Conservation (phyloP, 1,140 invertebrate species). For the Dendroctonus ponderosae region DNA sequence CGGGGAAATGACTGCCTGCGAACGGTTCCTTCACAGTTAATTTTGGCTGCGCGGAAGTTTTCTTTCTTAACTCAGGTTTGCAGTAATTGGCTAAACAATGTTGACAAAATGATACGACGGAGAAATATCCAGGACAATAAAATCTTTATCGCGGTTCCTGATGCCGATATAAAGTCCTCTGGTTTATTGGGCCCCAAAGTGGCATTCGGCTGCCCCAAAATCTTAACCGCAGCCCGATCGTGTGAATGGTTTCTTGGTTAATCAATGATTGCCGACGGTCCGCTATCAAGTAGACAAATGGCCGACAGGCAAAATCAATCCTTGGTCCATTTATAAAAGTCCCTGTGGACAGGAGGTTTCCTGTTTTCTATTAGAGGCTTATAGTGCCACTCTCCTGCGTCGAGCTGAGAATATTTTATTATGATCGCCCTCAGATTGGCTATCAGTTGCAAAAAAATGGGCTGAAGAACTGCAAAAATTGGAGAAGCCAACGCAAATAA, state of each 20-base stretch:
- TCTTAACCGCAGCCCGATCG: slow-evolving; percentile 25
- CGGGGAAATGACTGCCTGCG: slow-evolving; percentile 2
- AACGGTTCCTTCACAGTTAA: no score
- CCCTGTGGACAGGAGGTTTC: slow-evolving; percentile 11
- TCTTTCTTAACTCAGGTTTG: no score
- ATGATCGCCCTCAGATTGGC: no score
- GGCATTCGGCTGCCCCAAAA: slow-evolving; percentile 25
- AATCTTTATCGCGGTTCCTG: neutral
- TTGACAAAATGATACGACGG: no score
- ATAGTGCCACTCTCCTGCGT: neutral
- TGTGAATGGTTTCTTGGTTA: slow-evolving; percentile 36
- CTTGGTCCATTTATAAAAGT: slow-evolving; percentile 41
- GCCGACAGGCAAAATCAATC: slow-evolving; percentile 46
- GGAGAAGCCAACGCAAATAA: no score
- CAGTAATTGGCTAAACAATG: no score
- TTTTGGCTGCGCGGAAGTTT: no score
- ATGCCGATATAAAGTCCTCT: slow-evolving; percentile 1
- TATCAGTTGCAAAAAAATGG: no score
- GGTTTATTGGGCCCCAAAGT: slow-evolving; percentile 10
- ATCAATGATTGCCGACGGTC: slow-evolving; percentile 37
- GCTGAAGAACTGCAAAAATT: no score
- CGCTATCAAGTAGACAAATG: slow-evolving; percentile 41
- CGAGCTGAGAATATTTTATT: no score
- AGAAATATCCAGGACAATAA: neutral
- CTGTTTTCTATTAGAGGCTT: slow-evolving; percentile 17